phyloP scores from a whole-genome alignment of 2,888 invertebrate genomes.

The Megamerina dolium region DNA sequence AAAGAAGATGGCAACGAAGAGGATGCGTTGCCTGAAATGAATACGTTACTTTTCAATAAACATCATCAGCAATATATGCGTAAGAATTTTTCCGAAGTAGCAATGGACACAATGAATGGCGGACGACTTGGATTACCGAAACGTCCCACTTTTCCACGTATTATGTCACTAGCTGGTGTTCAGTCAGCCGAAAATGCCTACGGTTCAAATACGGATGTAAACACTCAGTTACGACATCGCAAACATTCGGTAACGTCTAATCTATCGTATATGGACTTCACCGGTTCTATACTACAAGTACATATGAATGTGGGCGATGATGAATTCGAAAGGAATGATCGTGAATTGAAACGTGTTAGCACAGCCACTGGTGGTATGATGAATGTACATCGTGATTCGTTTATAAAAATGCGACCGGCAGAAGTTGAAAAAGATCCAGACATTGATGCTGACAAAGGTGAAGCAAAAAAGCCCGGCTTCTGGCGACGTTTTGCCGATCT shows the following conservation, averaged over 20 bases:
- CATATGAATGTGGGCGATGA: slow-evolving; percentile 56
- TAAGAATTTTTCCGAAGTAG: slow-evolving; percentile 48
- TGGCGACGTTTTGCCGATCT: slow-evolving; percentile 57
- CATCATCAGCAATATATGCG: slow-evolving; percentile 42
- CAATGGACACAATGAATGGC: slow-evolving; percentile 47
- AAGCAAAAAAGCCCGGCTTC: slow-evolving; percentile 48
- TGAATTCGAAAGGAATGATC: slow-evolving; percentile 46
- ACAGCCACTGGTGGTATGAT: slow-evolving; percentile 41
- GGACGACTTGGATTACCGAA: slow-evolving; percentile 41
- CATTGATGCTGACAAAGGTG: slow-evolving; percentile 19
- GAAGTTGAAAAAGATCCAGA: slow-evolving; percentile 37
- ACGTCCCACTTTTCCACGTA: slow-evolving; percentile 48
- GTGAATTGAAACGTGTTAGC: slow-evolving; percentile 44
- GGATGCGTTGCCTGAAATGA: slow-evolving; percentile 48
- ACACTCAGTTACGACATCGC: slow-evolving; percentile 51
- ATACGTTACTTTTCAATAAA: slow-evolving; percentile 44
- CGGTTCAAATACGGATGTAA: slow-evolving; percentile 51
- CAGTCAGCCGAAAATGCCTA: slow-evolving; percentile 36
- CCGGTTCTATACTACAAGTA: slow-evolving; percentile 65
- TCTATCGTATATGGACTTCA: slow-evolving; percentile 68
- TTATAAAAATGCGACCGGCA: slow-evolving; percentile 46
- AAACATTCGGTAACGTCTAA: slow-evolving; percentile 66
- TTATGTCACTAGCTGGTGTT: slow-evolving; percentile 46
- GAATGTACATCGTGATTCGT: slow-evolving; percentile 42
- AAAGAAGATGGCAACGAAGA: slow-evolving; percentile 60